Evolutionary conservation across 2,113 vertebrate genomes (phyloP), one percentile per base, ranked within the genome.

Genomic region (Microcebus lehilahytsara): DNA sequence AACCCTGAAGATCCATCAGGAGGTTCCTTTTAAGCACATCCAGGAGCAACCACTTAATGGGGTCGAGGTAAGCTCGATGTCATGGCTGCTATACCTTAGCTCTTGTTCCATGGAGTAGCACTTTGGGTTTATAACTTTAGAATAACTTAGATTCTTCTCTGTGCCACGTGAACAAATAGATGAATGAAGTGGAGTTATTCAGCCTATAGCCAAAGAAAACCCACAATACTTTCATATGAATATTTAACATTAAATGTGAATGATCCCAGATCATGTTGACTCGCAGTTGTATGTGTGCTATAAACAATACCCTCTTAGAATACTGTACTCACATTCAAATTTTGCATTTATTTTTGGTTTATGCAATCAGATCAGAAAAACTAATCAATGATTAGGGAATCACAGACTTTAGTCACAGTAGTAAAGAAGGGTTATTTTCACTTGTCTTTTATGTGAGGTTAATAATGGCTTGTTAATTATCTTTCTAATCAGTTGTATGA

Each of bases 401-500:
- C 0, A 0, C 56, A 83, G 74, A 80, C 32, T 87, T 87, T 34
- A 83, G 42, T 92, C 79, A 96, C 30, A 69, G 30, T 46, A 60
- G 32, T 60, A 94, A 72, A 3, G 42, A 10, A 93, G 58, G 84
- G 17, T 83, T 89, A 60, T 93, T 95, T 96, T 79, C 34, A 80
- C n/a, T 83, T 86, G 19, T 85, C 53, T 95, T 93, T 95, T 89
- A 42, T 87, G 13, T 75, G 58, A 30, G 40, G 30, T 89, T 89
- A 75, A 91, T 95, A 89, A 85, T 71, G 62, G 89, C 83, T 96
- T 78, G 10, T 80, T 96, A 66, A 95, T 92, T 93, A 86, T 75
- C 56, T 79, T 97, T 91, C 69, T 86, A 96, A 96, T 89, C 93
- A 97, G 46, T 84, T 96, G 89, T 81, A 72, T 87, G 20, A 97